Base-by-base conservation (phyloP, 2,888 invertebrate species). In the Dicroscelio sp. region DNA sequence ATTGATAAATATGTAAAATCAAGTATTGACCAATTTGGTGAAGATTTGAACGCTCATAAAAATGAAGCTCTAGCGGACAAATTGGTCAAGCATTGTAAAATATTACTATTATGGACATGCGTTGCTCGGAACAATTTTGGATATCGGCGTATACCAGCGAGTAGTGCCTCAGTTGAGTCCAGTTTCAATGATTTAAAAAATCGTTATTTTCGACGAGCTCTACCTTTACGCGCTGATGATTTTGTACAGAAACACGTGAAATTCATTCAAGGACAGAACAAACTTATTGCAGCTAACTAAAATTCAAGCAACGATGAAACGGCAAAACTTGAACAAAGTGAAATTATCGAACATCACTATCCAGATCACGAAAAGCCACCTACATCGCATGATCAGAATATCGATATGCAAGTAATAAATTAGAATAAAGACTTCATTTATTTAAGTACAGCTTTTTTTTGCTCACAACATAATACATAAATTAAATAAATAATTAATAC, bases 11-110 rank as follows among this genome's bases (percentile, higher is more conserved):
- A 67, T 35, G 35, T 67, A 1, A 35, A 35, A 35, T 23, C 2
- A 20, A 2, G 6, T n/a, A n/a, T 67, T 10, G 67, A 35, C 20
- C 6, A 5, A 8, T 27, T 6, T 12, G 35, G 67, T 35, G 17
- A 67, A 67, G 67, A 35, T 23, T n/a, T 10, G 5, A 67, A 67
- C 23, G 67, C n/a, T 6, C 67, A 67, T 67, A n/a, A 67, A 35
- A 67, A 67, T 35, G 23, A 35, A 1, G 35, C 1, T n/a, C n/a
- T 67, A 20, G 67, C 67, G 0, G n/a, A 67, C 23, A 67, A 67
- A 35, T 12, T 67, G 8, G 67, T 67, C 1, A 67, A 67, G 23
- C 33, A 67, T 35, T 67, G 35, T 12, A 20, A 3, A 25, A 35
- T 23, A n/a, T 35, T 67, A n/a, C 38, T 23, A n/a, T 35, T 67